Evolutionary conservation across 2,888 invertebrate species (phyloP).

Genomic region (Pogonocherus hispidulus): DNA sequence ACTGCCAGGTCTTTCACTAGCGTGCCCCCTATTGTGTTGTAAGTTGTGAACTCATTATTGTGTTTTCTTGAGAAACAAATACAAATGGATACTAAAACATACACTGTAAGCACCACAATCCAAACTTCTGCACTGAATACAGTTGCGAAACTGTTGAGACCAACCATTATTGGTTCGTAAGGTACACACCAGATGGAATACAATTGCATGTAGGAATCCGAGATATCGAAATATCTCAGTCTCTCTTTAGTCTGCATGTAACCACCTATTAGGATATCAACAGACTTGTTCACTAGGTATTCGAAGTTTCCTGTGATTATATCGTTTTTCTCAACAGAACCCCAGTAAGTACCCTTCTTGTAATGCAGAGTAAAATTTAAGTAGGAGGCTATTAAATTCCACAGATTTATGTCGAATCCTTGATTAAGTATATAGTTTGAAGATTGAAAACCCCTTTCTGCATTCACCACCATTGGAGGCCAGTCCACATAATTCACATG

Average conservation of each 20-base stretch:
- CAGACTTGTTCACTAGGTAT: background rate
- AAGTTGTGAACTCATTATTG: background rate
- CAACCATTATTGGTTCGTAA: background rate
- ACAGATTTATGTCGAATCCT: conserved; percentile 21
- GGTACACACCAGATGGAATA: background rate
- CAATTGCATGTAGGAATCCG: background rate
- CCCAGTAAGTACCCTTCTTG: background rate
- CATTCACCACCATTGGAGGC: conserved; percentile 27
- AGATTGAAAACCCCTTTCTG: background rate
- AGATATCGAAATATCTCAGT: background rate
- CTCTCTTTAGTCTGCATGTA: background rate
- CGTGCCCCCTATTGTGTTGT: background rate
- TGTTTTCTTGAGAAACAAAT: background rate
- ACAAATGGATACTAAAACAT: background rate
- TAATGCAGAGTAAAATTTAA: conserved; percentile 8
- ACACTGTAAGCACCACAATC: background rate
- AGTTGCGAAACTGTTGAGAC: background rate
- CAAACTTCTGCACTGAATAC: background rate
- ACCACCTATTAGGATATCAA: background rate
- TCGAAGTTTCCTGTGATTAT: background rate
- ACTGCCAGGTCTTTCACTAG: background rate
- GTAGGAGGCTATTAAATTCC: background rate
- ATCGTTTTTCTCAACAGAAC: background rate
- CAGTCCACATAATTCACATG: conserved; percentile 19
- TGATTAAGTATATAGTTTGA: background rate